These are phyloP conservation scores for Neodiprion pinetum DNA, from an alignment of 1,140 invertebrate species.

Conservation along the genomic window DNA sequence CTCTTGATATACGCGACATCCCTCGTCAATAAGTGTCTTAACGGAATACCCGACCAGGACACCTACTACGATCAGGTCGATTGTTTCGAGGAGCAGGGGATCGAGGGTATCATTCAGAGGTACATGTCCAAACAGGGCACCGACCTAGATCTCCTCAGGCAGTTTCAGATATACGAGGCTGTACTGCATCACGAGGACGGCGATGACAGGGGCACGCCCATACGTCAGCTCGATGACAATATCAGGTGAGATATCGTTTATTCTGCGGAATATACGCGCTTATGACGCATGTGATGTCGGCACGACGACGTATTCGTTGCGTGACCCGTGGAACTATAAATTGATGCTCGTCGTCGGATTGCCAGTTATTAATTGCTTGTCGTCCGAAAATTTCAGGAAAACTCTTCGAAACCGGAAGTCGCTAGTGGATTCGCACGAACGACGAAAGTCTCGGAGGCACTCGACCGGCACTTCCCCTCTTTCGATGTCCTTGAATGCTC, in stretches of 20 bases:
- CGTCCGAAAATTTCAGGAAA: slow-evolving; percentile 62
- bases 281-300: background rate
- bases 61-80: slow-evolving; percentile 99
- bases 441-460: slow-evolving; percentile 78
- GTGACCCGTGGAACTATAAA: background rate
- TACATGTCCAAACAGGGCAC: slow-evolving; percentile 95
- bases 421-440: slow-evolving; percentile 69
- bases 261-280: background rate
- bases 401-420: slow-evolving; percentile 76
- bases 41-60: slow-evolving; percentile 95
- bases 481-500: slow-evolving; percentile 54
- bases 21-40: slow-evolving; percentile 95
- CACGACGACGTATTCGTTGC: background rate
- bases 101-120: slow-evolving; percentile 89
- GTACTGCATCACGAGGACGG: slow-evolving; percentile 90
- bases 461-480: slow-evolving; percentile 72
- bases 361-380: slow-evolving; percentile 9
- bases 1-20: slow-evolving; percentile 96
- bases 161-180: slow-evolving; percentile 95
- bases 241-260: slow-evolving; percentile 63
- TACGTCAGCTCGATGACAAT: slow-evolving; percentile 81
- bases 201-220: slow-evolving; percentile 73
- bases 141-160: slow-evolving; percentile 90
- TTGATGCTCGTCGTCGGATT: slow-evolving; percentile 14
- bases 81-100: slow-evolving; percentile 93